phyloP scores from a whole-genome alignment of 2,797 vertebrate genomes.

The Spea hammondii region DNA sequence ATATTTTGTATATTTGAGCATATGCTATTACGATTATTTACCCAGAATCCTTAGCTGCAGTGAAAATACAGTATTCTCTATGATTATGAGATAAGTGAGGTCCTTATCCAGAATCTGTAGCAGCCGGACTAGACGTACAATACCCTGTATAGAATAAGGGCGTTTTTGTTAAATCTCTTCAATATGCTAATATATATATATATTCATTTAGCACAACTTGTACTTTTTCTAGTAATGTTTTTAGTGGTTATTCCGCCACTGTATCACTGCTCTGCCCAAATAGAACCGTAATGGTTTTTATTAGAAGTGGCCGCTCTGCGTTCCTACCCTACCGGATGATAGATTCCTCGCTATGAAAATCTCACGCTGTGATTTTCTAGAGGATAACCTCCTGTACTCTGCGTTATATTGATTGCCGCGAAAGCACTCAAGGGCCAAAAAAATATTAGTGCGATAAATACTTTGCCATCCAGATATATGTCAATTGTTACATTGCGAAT shows the following conservation, averaged over 20 bases:
- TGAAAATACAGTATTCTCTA: too few relatives aligned
- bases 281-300: background rate
- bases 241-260: background rate
- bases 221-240: background rate
- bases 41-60: too few relatives aligned
- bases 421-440: constrained; percentile 47
- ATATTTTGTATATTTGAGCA: too few relatives aligned
- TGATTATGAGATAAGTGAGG: too few relatives aligned
- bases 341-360: constrained; percentile 44
- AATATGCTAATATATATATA: too few relatives aligned
- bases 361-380: constrained; percentile 43
- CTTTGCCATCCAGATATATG: constrained; percentile 45
- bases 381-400: constrained; percentile 45
- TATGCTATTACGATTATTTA: too few relatives aligned
- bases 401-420: constrained; percentile 45
- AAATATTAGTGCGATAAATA: constrained; percentile 52
- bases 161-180: too few relatives aligned
- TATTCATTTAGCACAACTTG: too few relatives aligned
- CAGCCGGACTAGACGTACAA: too few relatives aligned
- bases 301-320: constrained; percentile 10
- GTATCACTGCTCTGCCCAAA: background rate
- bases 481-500: constrained; percentile 34
- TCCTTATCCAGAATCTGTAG: too few relatives aligned
- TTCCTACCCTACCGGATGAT: constrained; percentile 33
- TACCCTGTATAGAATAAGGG: too few relatives aligned